Percentiles rank a stretch among this genome's conserved stretches.
phyloP scores from a whole-genome alignment of 1,140 invertebrate genomes.

The Ridgeia piscesae region DNA sequence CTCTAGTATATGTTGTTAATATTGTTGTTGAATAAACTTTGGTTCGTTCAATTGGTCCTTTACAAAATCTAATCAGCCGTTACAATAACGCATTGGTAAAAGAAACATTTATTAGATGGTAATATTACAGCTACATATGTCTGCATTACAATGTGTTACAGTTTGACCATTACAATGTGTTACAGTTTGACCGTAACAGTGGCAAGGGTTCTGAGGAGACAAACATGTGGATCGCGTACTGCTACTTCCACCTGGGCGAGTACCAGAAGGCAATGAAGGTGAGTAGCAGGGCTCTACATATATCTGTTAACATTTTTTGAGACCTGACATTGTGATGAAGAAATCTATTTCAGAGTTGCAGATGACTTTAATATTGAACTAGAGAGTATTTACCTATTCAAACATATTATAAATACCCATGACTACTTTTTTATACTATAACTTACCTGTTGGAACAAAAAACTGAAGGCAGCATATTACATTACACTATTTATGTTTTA shows the following conservation, averaged over 20 bases:
- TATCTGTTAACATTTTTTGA: too few species aligned
- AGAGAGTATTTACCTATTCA: too few species aligned
- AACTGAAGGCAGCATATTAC: too few species aligned
- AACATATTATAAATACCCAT: too few species aligned
- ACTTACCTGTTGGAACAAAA: too few species aligned
- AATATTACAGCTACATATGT: background rate
- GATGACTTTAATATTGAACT: too few species aligned
- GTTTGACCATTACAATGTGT: constrained; percentile 62
- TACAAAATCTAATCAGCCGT: background rate
- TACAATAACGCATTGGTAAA: background rate
- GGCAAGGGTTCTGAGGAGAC: constrained; percentile 66
- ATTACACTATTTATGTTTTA: too few species aligned
- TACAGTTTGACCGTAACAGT: constrained; percentile 62
- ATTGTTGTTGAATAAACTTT: too few species aligned
- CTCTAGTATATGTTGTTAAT: background rate
- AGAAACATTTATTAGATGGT: background rate
- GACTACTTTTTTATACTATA: too few species aligned
- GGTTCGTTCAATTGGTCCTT: background rate
- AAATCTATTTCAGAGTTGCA: too few species aligned
- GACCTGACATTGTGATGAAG: too few species aligned
- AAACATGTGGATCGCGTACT: constrained; percentile 89
- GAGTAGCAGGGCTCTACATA: constrained; percentile 41
- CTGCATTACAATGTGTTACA: constrained; percentile 35
- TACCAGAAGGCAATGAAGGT: constrained; percentile 84
- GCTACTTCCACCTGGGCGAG: constrained; percentile 91